Evolutionary conservation across 2,113 vertebrate genomes (phyloP), one percentile per base, ranked within the genome.

Genomic region (Telmatochromis brachygnathus): DNA sequence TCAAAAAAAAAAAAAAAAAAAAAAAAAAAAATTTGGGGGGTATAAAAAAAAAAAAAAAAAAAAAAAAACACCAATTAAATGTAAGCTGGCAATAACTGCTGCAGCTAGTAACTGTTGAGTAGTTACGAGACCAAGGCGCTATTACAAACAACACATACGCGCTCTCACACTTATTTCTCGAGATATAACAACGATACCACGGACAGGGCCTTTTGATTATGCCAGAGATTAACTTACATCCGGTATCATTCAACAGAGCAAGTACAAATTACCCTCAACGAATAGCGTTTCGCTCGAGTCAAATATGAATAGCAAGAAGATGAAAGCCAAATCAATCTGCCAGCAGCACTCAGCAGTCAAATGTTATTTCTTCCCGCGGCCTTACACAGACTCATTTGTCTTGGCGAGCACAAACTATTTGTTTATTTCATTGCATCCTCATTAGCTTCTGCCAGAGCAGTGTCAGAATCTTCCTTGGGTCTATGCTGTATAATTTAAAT

Each of bases 361-460:
- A 88, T 65, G 65, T 88, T 77, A 88, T 82, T 84, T 47, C 83
- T 81, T 54, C 58, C 79, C 53, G 33, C 21, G 2, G 81, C 88
- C 80, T 54, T 13, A 55, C 77, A 68, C 62, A 23, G 33, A 83
- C 70, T 86, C 83, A 89, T 89, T 92, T 81, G 53, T 93, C 82
- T 58, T 19, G 73, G 58, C 9, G 7, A 84, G 13, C 45, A 9
- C 39, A 10, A 84, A 60, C 33, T 81, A 26, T 88, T 90, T 90
- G 83, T 92, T 92, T 92, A 68, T 88, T 88, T 86, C 79, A 58
- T 33, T 53, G 87, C 82, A 68, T 86, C 89, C 83, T 89, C 85
- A 87, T 93, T 84, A 83, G 54, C 55, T 39, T 49, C 68, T 79
- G 54, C 83, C 51, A 70, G 47, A 82, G 56, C 35, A 47, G 58